Evolutionary conservation across 2,797 vertebrate genomes (phyloP), one percentile per base, ranked within the genome.

Genomic region (Notolepis coatsorum): DNA sequence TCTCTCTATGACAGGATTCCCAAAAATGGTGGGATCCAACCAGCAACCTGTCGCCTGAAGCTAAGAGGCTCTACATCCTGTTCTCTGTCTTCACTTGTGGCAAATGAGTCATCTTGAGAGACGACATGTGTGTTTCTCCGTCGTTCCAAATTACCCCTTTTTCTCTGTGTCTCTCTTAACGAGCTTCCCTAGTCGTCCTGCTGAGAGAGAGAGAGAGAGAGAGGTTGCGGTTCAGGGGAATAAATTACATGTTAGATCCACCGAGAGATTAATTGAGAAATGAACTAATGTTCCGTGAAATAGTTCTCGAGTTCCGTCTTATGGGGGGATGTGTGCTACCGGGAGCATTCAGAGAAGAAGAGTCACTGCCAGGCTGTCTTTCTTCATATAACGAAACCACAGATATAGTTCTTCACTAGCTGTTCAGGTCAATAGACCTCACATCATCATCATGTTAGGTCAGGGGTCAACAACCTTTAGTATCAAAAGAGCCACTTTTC

Each of bases 401-500:
- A n/a, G 3, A 68, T 33, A 47, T 30, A 53, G 48, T 28, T 28
- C 43, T 37, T 59, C 43, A 46, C 28, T 42, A 39, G 48, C 24
- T 55, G 41, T 55, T 64, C 6, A 45, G 37, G 38, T 20, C 42
- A 66, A 62, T 37, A 61, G 39, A 65, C 38, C 23, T 43, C n/a
- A 50, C 66, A 65, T 65, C 24, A 48, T 64, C 25, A 74, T 61
- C 41, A 60, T 80, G 49, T n/a, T n/a, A n/a, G n/a, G n/a, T n/a
- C n/a, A n/a, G n/a, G n/a, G n/a, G n/a, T n/a, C n/a, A n/a, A n/a
- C n/a, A n/a, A n/a, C n/a, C n/a, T n/a, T n/a, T n/a, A n/a, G n/a
- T n/a, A n/a, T n/a, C n/a, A n/a, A n/a, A n/a, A n/a, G n/a, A n/a
- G n/a, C n/a, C n/a, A n/a, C n/a, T n/a, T n/a, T n/a, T n/a, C n/a